A percentile compares a stretch with the other conserved stretches of the same genome.
Evolutionary conservation across 1,140 invertebrate species (phyloP).

Genomic region (Andrena cerasifolii): DNA sequence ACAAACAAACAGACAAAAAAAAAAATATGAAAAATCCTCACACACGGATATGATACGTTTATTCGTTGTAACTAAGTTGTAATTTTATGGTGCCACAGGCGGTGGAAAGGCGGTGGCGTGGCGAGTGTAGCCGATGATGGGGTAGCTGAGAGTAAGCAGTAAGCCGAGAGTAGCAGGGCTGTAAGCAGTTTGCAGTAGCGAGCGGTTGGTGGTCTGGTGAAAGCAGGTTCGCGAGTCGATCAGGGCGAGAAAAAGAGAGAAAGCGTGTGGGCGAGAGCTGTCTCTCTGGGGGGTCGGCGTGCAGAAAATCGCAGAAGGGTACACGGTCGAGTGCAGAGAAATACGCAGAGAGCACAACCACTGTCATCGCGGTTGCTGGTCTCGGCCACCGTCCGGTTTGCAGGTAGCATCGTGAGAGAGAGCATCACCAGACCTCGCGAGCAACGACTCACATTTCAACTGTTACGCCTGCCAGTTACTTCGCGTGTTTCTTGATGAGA

Average conservation of each 20-base stretch:
- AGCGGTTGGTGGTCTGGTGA: slow-evolving; percentile 76
- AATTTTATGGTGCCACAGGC: slow-evolving; percentile 83
- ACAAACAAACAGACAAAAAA: slow-evolving; percentile 32
- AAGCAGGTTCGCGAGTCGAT: slow-evolving; percentile 71
- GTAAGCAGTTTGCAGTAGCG: slow-evolving; percentile 80
- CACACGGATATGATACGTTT: slow-evolving; percentile 70
- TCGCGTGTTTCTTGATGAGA: slow-evolving; percentile 26
- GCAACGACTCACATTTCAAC: slow-evolving; percentile 52
- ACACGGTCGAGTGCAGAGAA: slow-evolving; percentile 31
- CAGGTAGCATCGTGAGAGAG: slow-evolving; percentile 62
- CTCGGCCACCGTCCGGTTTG: slow-evolving; percentile 50
- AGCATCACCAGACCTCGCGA: slow-evolving; percentile 76
- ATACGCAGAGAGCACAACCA: slow-evolving; percentile 57
- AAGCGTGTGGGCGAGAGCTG: slow-evolving; percentile 46
- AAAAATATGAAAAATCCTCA: slow-evolving; percentile 56
- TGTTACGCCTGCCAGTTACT: slow-evolving; percentile 36
- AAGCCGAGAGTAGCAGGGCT: slow-evolving; percentile 79
- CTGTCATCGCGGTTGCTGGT: slow-evolving; percentile 56
- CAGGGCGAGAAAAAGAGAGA: slow-evolving; percentile 57
- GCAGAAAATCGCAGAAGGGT: slow-evolving; percentile 61
- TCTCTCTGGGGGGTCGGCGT: slow-evolving; percentile 58
- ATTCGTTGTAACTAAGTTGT: slow-evolving; percentile 79
- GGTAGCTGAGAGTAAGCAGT: slow-evolving; percentile 82
- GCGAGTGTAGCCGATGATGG: slow-evolving; percentile 81
- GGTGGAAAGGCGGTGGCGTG: slow-evolving; percentile 80